phyloP scores from a whole-genome alignment of 2,888 invertebrate species.

The Entomobrya proxima region DNA sequence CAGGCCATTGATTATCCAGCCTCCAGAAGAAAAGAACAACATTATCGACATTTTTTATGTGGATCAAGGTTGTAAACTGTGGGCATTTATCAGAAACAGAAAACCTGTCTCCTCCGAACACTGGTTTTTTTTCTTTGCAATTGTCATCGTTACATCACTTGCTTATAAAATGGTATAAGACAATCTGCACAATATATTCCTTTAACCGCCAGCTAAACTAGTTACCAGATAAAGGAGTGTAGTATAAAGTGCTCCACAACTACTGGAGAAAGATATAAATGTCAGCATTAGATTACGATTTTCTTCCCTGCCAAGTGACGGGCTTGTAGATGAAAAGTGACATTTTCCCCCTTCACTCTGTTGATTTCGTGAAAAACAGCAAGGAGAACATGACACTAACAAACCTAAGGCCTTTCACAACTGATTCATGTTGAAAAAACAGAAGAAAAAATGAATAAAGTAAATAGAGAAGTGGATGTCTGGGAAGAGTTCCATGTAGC shows the following conservation, averaged over 20 bases:
- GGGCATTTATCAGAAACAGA: no score
- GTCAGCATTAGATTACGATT: background rate
- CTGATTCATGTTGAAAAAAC: background rate
- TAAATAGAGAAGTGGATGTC: background rate
- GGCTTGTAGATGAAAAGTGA: constrained; percentile 24
- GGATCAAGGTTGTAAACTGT: no score
- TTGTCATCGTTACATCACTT: no score
- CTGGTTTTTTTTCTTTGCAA: background rate
- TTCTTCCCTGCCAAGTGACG: background rate
- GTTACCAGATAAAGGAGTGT: background rate
- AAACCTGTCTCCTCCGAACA: no score
- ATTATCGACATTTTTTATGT: no score
- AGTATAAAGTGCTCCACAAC: no score
- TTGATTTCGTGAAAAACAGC: constrained; percentile 38
- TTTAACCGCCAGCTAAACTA: background rate
- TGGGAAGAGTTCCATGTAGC: background rate
- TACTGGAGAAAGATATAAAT: background rate
- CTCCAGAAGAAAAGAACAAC: no score
- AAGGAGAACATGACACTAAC: constrained; percentile 27
- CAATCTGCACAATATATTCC: background rate
- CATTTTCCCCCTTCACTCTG: constrained; percentile 50
- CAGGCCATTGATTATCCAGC: background rate
- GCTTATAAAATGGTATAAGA: no score
- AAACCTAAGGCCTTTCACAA: constrained; percentile 8
- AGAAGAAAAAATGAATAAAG: background rate